A percentile compares a stretch with the other conserved stretches of the same genome.
Evolutionary conservation across 1,140 invertebrate species (phyloP).

Genomic region (Hylaeus anthracinus): DNA sequence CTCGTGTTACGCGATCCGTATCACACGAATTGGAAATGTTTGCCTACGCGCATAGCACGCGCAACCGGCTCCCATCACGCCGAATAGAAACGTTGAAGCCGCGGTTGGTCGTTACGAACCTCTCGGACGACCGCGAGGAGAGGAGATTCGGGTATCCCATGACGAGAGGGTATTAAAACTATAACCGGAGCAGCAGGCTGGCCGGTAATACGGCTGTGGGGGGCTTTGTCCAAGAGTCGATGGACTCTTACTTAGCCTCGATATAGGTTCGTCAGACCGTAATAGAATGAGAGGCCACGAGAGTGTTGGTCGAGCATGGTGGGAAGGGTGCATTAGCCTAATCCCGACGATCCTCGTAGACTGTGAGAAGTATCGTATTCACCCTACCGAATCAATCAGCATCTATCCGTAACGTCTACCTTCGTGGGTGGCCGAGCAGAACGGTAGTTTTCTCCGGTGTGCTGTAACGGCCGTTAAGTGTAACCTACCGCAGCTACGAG

Average conservation of each 20-base stretch:
- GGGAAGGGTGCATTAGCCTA: slow-evolving; percentile 66
- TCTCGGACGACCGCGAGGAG: neutral
- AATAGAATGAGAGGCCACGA: slow-evolving; percentile 53
- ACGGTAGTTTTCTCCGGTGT: slow-evolving; percentile 47
- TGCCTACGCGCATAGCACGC: neutral
- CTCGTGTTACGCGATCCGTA: neutral
- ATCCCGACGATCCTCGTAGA: slow-evolving; percentile 62
- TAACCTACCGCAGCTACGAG: slow-evolving; percentile 43
- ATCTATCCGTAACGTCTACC: slow-evolving; percentile 73
- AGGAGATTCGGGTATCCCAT: neutral
- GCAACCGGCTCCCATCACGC: neutral
- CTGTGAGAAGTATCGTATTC: slow-evolving; percentile 75
- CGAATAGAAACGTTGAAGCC: neutral
- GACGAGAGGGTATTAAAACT: slow-evolving; percentile 50
- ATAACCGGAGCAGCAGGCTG: slow-evolving; percentile 35
- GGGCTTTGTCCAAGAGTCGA: slow-evolving; percentile 64
- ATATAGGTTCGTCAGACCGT: slow-evolving; percentile 55
- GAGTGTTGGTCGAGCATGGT: slow-evolving; percentile 32
- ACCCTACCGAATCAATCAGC: slow-evolving; percentile 72
- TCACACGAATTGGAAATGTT: neutral
- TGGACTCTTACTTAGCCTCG: slow-evolving; percentile 63
- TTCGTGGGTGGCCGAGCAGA: slow-evolving; percentile 57
- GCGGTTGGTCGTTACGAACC: neutral
- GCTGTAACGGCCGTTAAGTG: slow-evolving; percentile 31
- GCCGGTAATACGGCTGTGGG: slow-evolving; percentile 46